Conservation (phyloP, 2,888 invertebrate species). For the Caenorhabditis panamensis region DNA sequence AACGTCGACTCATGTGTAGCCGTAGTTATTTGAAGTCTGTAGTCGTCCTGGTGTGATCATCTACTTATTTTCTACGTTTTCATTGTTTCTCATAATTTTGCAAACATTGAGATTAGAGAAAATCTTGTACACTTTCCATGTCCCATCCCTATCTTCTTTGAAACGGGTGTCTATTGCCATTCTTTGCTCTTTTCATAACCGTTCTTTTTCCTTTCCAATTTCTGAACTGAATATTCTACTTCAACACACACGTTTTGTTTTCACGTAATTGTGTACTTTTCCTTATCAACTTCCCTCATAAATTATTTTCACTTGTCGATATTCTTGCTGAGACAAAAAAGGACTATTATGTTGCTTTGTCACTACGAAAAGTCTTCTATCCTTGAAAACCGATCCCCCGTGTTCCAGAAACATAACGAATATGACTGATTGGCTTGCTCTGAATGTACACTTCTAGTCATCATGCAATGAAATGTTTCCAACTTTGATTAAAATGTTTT, state of each 20-base stretch:
- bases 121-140: not conserved
- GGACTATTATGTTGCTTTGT: not conserved
- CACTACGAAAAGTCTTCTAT: not conserved
- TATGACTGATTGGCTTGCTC: not conserved
- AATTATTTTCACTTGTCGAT: slow-evolving; percentile 42
- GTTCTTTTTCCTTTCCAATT: not conserved
- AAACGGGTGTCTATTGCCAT: slow-evolving; percentile 39
- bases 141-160: not conserved
- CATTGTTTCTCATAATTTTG: too few relatives aligned
- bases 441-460: not conserved
- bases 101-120: slow-evolving; percentile 4
- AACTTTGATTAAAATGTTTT: too few relatives aligned
- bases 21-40: not conserved
- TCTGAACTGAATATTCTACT: not conserved
- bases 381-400: not conserved
- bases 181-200: slow-evolving; percentile 24
- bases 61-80: slow-evolving; percentile 24
- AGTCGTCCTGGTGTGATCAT: slow-evolving; percentile 44
- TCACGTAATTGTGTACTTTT: too few relatives aligned
- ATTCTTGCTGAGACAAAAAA: not conserved
- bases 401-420: not conserved
- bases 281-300: slow-evolving; percentile 30
- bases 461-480: not conserved
- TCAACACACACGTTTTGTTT: not conserved
- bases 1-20: slow-evolving; percentile 78